Conservation (phyloP, 2,888 invertebrate species). For the Amiota minor region DNA sequence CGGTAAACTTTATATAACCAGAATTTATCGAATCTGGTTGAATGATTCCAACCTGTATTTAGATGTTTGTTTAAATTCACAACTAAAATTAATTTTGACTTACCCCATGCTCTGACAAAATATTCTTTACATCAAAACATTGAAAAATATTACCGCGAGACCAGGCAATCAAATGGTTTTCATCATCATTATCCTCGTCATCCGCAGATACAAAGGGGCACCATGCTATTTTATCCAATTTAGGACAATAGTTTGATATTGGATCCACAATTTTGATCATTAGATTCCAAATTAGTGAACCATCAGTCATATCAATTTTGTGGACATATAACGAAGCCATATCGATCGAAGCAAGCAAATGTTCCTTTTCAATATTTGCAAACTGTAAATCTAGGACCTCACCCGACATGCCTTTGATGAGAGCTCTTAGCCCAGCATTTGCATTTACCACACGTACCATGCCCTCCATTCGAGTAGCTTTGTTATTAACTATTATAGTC, state of each 20-base stretch:
- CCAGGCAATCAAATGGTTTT: conserved; percentile 85
- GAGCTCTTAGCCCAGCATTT: conserved; percentile 79
- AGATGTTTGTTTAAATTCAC: neutral
- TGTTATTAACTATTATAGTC: conserved; percentile 58
- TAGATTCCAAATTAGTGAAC: conserved; percentile 76
- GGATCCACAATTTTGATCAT: conserved; percentile 73
- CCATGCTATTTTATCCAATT: conserved; percentile 87
- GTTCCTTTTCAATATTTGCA: conserved; percentile 85
- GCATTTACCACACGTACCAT: conserved; percentile 88
- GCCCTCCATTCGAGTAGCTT: conserved; percentile 75
- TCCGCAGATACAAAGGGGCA: conserved; percentile 81
- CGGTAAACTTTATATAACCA: conserved; percentile 70
- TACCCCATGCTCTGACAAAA: conserved; percentile 69
- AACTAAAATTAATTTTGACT: conserved; percentile 37
- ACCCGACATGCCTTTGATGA: conserved; percentile 91
- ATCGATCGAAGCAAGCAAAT: conserved; percentile 90
- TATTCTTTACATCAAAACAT: conserved; percentile 70
- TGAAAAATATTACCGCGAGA: conserved; percentile 81
- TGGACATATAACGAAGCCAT: conserved; percentile 88
- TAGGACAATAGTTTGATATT: conserved; percentile 72
- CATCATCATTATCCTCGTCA: conserved; percentile 78
- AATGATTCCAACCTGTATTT: conserved; percentile 64
- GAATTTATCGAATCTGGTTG: conserved; percentile 62
- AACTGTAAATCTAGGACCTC: conserved; percentile 94
- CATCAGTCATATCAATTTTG: conserved; percentile 80